phyloP scores from a whole-genome alignment of 2,797 vertebrate genomes.

The Enteromius paludinosus region DNA sequence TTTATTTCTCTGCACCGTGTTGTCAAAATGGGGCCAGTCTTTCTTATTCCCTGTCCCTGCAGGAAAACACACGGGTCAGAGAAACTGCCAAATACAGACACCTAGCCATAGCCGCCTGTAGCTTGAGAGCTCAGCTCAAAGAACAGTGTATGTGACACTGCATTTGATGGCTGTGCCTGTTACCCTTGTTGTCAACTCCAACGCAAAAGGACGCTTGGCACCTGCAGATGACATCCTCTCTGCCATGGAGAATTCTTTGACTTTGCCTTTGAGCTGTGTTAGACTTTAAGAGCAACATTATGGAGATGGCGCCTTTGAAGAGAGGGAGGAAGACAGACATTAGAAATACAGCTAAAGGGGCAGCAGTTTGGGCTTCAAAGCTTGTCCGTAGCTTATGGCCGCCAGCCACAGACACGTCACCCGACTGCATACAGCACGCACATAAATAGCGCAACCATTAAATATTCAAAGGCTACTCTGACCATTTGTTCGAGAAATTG shows the following conservation, averaged over 20 bases:
- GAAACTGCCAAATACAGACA: conserved; percentile 35
- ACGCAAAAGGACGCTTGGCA: conserved; percentile 38
- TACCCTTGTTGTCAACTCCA: conserved; percentile 31
- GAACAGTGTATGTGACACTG: conserved; percentile 29
- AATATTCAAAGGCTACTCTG: conserved; percentile 57
- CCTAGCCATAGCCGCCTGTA: neutral
- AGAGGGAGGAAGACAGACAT: conserved; percentile 13
- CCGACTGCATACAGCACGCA: conserved; percentile 39
- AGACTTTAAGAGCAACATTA: conserved; percentile 55
- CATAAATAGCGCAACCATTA: conserved; percentile 60
- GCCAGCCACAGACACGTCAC: conserved; percentile 43
- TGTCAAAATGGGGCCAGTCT: conserved; percentile 25
- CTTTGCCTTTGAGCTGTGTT: conserved; percentile 54
- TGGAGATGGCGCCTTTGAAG: conserved; percentile 49
- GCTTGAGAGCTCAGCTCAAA: conserved; percentile 12
- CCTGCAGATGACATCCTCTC: conserved; percentile 53
- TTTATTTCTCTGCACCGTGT: conserved; percentile 16
- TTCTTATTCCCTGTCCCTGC: conserved; percentile 26
- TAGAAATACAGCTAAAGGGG: conserved; percentile 50
- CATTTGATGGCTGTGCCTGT: conserved; percentile 32
- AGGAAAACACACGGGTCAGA: conserved; percentile 22
- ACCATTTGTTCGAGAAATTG: conserved; percentile 44
- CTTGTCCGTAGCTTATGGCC: conserved; percentile 45
- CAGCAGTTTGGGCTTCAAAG: conserved; percentile 54
- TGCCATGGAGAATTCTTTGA: conserved; percentile 37